Evolutionary conservation across 2,797 vertebrate species (phyloP).

Genomic region (Cygnus olor): DNA sequence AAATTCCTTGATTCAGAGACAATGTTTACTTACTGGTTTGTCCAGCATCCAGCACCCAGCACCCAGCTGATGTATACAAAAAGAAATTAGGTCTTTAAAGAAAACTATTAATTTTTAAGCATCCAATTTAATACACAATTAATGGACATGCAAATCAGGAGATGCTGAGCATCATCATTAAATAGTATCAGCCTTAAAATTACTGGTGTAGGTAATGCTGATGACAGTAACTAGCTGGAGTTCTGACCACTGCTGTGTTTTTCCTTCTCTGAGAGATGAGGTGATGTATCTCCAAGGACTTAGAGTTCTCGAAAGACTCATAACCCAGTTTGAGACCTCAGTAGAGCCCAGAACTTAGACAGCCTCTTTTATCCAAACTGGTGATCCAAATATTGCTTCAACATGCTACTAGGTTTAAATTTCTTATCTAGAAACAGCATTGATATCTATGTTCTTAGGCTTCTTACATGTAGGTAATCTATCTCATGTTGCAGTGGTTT

Average conservation of each 20-base stretch:
- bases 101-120: background rate
- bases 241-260: background rate
- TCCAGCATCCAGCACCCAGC: background rate
- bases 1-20: background rate
- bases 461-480: slow-evolving; percentile 12
- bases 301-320: background rate
- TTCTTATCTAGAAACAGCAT: slow-evolving; percentile 35
- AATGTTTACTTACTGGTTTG: background rate
- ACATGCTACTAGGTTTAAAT: slow-evolving; percentile 4
- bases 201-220: background rate
- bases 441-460: slow-evolving; percentile 14
- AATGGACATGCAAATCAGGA: background rate
- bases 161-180: background rate
- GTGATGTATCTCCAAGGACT: background rate
- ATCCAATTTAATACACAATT: background rate
- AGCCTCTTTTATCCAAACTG: background rate
- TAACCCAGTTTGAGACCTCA: background rate
- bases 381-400: background rate
- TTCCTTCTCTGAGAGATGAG: background rate
- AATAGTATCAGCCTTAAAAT: background rate
- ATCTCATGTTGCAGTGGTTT: slow-evolving; percentile 39
- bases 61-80: background rate
- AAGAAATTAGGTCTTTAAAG: background rate
- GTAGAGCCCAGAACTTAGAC: background rate
- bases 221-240: background rate